A percentile compares a stretch with the other conserved stretches of the same genome.
Evolutionary conservation across 1,140 invertebrate genomes (phyloP).

Genomic region (Alviniconcha marisindica): DNA sequence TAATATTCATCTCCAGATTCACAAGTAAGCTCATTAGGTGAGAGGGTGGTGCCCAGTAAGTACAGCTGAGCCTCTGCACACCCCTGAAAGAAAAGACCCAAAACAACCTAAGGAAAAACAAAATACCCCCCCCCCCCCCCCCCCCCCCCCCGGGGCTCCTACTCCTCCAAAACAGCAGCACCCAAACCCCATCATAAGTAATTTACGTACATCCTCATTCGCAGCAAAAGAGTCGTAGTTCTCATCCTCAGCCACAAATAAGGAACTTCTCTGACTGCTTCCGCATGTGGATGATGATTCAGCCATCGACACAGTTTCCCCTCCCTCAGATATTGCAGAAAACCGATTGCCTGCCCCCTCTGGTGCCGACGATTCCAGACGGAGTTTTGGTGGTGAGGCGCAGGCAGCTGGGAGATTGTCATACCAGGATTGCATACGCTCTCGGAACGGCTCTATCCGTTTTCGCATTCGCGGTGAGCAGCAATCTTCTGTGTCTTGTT

Average conservation of each 20-base stretch:
- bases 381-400: slow-evolving; percentile 25
- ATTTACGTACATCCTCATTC: background rate
- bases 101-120: too few species aligned
- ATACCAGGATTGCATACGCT: slow-evolving; percentile 11
- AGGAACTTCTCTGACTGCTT: background rate
- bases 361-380: too few species aligned
- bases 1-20: too few species aligned
- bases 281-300: background rate
- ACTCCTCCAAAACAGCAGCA: too few species aligned
- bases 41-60: too few species aligned
- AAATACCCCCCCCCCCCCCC: too few species aligned
- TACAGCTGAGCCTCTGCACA: too few species aligned
- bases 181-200: too few species aligned
- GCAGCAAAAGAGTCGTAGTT: slow-evolving; percentile 20
- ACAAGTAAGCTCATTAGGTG: too few species aligned
- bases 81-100: too few species aligned
- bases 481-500: background rate
- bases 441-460: slow-evolving; percentile 13
- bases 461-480: slow-evolving; percentile 29
- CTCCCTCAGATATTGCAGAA: slow-evolving; percentile 26
- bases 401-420: slow-evolving; percentile 25
- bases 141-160: too few species aligned
- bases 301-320: background rate
- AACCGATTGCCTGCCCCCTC: background rate
- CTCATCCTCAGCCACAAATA: background rate